Evolutionary conservation across 2,797 vertebrate genomes (phyloP), one percentile per base, ranked within the genome.

Genomic region (Neosilurus hyrtlii): DNA sequence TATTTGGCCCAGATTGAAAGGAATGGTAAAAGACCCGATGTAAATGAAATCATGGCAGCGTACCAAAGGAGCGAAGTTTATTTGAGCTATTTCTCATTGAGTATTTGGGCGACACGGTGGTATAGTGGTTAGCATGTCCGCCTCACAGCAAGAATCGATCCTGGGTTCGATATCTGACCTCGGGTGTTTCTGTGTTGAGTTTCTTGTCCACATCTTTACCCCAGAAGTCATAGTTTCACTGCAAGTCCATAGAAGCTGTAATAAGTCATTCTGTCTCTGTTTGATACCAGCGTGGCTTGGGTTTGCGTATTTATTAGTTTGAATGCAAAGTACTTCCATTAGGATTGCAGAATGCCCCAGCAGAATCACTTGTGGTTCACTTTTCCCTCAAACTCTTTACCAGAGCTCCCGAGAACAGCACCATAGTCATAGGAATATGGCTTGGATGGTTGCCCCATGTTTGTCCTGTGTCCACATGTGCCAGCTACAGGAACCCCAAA

Each of bases 1-100:
- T 79, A n/a, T 79, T 83, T 54, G 75, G 77, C 82, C 75, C 56
- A 8, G 66, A 24, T 16, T 78, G 66, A 57, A 10, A 61, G 37
- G 54, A 61, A 67, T 61, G 63, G 82, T 59, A n/a, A n/a, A n/a
- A n/a, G n/a, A n/a, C n/a, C n/a, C n/a, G n/a, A n/a, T n/a, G n/a
- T n/a, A n/a, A n/a, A n/a, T n/a, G 49, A 82, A 30, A n/a, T 18
- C 59, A 7, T 1, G 35, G 54, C 5, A 16, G 52, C 9, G 49
- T 26, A 6, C 49, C 30, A 9, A 0, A 18, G 37, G 22, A 49
- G 16, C n/a, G 43, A 24, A 16, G 52, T 43, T 61, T 43, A 35
- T 35, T 74, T 35, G 8, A 56, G 51, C 71, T 9, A 18, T 72
- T 72, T 16, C 68, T 71, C 22, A 54, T 2, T 26, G 26, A 20